These are phyloP conservation scores for Creontiades dilutus DNA, from an alignment of 2,888 invertebrate species.

Conservation along the genomic window DNA sequence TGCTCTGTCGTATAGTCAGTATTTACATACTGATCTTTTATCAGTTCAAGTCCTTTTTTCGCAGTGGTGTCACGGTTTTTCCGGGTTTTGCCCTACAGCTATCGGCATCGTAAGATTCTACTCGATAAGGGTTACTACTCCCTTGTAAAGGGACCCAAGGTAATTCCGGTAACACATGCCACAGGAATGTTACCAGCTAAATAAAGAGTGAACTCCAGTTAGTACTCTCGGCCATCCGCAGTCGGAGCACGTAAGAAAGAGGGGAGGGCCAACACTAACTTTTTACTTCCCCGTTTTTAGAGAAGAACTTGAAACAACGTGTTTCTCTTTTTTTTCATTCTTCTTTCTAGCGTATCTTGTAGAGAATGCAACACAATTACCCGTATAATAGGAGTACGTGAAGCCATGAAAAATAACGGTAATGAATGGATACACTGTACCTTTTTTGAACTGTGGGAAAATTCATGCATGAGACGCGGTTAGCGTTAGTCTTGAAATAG, in stretches of 20 bases:
- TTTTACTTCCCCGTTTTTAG: slow-evolving; percentile 48
- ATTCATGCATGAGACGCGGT: slow-evolving; percentile 1
- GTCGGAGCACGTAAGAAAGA: slow-evolving; percentile 58
- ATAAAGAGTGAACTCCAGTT: slow-evolving; percentile 53
- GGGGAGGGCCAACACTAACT: slow-evolving; percentile 54
- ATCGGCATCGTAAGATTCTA: slow-evolving; percentile 25
- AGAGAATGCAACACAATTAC: slow-evolving; percentile 47
- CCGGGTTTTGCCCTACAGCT: slow-evolving; percentile 23
- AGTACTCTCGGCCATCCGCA: not conserved
- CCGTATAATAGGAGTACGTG: slow-evolving; percentile 27
- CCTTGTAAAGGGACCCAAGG: not conserved
- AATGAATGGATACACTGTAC: slow-evolving; percentile 20
- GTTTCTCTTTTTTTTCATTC: not conserved
- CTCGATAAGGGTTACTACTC: slow-evolving; percentile 16
- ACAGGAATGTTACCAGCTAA: slow-evolving; percentile 66
- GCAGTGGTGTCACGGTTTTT: not conserved
- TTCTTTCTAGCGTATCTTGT: not conserved
- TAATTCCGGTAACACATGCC: slow-evolving; percentile 70
- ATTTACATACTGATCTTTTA: not conserved
- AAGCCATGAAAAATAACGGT: not conserved
- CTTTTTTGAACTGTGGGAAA: slow-evolving; percentile 21
- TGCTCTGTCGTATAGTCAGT: not conserved
- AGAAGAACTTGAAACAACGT: slow-evolving; percentile 24
- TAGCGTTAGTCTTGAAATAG: not conserved
- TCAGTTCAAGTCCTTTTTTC: not conserved